phyloP scores from a whole-genome alignment of 2,113 vertebrate genomes.

The Heteronetta atricapilla region DNA sequence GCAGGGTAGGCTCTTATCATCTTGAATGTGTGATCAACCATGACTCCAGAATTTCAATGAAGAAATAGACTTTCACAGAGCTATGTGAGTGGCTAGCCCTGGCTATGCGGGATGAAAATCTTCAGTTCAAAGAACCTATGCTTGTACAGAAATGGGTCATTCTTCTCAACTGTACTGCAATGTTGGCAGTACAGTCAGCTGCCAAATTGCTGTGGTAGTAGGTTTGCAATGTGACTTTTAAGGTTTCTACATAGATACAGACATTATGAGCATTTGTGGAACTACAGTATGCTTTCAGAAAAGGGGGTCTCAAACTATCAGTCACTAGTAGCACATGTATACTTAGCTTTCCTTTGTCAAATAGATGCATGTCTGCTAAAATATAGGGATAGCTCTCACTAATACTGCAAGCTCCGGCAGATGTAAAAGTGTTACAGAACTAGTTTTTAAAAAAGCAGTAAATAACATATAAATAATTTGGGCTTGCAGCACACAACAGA shows the following conservation, averaged over 20 bases:
- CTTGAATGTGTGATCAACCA: conserved; percentile 39
- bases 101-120: not conserved
- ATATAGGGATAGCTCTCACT: not conserved
- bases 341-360: not conserved
- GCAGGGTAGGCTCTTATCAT: conserved; percentile 38
- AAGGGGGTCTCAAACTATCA: not conserved
- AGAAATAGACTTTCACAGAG: not conserved
- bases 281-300: not conserved
- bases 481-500: not conserved
- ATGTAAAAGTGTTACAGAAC: not conserved
- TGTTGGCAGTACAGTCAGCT: accelerated
- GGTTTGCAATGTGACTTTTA: accelerated
- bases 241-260: not conserved
- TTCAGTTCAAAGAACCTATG: not conserved
- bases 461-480: not conserved
- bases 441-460: conserved; percentile 10
- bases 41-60: conserved; percentile 52
- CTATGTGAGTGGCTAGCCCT: not conserved
- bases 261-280: not conserved
- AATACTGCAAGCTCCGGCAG: accelerated
- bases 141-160: not conserved
- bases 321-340: not conserved
- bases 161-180: not conserved
- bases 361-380: not conserved
- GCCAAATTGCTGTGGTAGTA: not conserved